Percentiles rank a stretch among this genome's conserved stretches.
phyloP scores from a whole-genome alignment of 2,113 vertebrate genomes.

The Pterocles burchelli region DNA sequence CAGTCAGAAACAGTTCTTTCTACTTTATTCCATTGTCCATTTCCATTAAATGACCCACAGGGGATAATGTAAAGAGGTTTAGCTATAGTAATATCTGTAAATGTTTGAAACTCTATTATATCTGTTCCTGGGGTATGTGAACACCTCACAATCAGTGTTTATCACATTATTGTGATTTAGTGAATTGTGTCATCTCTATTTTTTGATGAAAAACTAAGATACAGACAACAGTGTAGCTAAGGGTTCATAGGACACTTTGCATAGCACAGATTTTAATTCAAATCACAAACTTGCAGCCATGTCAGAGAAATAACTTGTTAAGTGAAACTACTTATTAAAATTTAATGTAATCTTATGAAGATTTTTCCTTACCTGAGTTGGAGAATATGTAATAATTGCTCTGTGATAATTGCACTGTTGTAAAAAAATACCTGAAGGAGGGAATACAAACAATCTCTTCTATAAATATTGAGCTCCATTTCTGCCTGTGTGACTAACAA shows the following conservation, averaged over 20 bases:
- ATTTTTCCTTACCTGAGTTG: neutral
- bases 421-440: neutral
- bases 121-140: neutral
- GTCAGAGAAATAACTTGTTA: neutral
- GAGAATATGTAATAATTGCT: neutral
- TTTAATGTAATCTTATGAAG: neutral
- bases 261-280: neutral
- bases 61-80: neutral
- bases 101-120: neutral
- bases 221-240: neutral
- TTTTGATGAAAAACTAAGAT: neutral
- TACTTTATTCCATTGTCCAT: neutral
- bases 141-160: neutral
- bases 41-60: neutral
- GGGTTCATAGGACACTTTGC: neutral
- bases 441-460: neutral
- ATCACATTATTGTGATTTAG: neutral
- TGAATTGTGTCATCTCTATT: neutral
- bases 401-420: neutral
- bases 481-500: neutral
- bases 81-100: neutral
- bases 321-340: neutral
- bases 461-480: neutral
- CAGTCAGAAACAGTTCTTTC: neutral
- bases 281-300: neutral